phyloP scores from a whole-genome alignment of 2,888 invertebrate species.

The Drosophila niveifrons region DNA sequence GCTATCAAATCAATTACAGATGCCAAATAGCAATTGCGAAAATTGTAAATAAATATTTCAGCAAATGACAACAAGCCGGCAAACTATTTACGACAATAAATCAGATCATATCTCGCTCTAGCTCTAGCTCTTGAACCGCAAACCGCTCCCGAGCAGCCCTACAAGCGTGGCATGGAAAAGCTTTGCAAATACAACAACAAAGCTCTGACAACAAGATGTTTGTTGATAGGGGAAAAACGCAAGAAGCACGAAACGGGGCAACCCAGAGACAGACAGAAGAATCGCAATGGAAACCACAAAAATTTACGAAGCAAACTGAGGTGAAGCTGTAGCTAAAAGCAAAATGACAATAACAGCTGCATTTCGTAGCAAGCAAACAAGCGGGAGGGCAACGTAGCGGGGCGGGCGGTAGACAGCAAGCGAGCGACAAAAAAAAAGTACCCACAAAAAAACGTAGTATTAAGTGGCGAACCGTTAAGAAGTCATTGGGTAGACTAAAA shows the following conservation, averaged over 20 bases:
- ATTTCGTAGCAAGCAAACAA: constrained; percentile 32
- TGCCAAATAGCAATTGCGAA: constrained; percentile 77
- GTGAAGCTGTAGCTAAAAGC: constrained; percentile 63
- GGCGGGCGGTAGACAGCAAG: constrained; percentile 8
- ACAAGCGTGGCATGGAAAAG: constrained; percentile 69
- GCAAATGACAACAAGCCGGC: constrained; percentile 69
- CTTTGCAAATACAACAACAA: constrained; percentile 38
- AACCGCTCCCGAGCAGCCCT: constrained; percentile 59
- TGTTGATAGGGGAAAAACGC: constrained; percentile 50
- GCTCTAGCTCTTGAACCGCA: constrained; percentile 25
- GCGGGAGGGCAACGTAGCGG: background rate
- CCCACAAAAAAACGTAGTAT: constrained; percentile 55
- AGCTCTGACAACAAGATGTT: constrained; percentile 63
- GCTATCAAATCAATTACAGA: constrained; percentile 41
- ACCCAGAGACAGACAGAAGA: constrained; percentile 29
- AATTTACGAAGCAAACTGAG: constrained; percentile 47
- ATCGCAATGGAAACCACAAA: constrained; percentile 49
- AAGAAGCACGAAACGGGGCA: constrained; percentile 13
- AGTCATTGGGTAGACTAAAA: constrained; percentile 76
- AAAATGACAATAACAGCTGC: constrained; percentile 81
- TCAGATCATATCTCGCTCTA: constrained; percentile 75
- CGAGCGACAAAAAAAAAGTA: constrained; percentile 36
- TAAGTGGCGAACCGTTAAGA: constrained; percentile 80
- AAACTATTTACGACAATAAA: constrained; percentile 69
- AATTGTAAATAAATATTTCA: constrained; percentile 83